A percentile compares a stretch with the other conserved stretches of the same genome.
Conservation (phyloP, 1,140 invertebrate species). For the Philaenus spumarius region DNA sequence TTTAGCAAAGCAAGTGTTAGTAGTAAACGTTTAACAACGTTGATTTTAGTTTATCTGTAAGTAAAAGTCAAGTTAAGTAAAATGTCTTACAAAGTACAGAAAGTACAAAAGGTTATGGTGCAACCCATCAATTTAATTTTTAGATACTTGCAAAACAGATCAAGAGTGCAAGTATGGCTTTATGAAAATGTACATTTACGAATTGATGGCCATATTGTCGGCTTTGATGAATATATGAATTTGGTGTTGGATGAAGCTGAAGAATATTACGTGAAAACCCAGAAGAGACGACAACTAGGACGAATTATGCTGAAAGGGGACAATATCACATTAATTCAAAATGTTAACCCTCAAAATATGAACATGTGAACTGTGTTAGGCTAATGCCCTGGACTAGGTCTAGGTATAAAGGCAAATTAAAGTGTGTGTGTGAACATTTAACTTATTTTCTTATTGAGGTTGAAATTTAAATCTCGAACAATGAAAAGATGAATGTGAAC, state of each 20-base stretch:
- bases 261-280: conserved; percentile 88
- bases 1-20: too few species aligned
- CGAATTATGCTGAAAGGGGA: conserved; percentile 67
- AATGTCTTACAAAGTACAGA: conserved; percentile 89
- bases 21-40: too few species aligned
- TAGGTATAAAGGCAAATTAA: too few species aligned
- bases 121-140: conserved; percentile 96
- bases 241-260: conserved; percentile 96
- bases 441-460: too few species aligned
- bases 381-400: too few species aligned
- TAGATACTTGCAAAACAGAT: conserved; percentile 86
- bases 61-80: too few species aligned
- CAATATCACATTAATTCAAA: conserved; percentile 88
- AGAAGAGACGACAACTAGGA: conserved; percentile 76
- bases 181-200: conserved; percentile 38
- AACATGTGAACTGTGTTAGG: too few species aligned
- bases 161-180: conserved; percentile 67
- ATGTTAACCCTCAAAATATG: conserved; percentile 30
- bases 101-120: conserved; percentile 98
- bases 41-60: too few species aligned
- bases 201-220: conserved; percentile 96
- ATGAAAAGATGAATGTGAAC: too few species aligned
- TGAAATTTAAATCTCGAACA: too few species aligned
- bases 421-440: too few species aligned
- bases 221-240: conserved; percentile 99